Evolutionary conservation across 2,888 invertebrate genomes (phyloP), one percentile per base, ranked within the genome.

Genomic region (Chymomyza procnemis): DNA sequence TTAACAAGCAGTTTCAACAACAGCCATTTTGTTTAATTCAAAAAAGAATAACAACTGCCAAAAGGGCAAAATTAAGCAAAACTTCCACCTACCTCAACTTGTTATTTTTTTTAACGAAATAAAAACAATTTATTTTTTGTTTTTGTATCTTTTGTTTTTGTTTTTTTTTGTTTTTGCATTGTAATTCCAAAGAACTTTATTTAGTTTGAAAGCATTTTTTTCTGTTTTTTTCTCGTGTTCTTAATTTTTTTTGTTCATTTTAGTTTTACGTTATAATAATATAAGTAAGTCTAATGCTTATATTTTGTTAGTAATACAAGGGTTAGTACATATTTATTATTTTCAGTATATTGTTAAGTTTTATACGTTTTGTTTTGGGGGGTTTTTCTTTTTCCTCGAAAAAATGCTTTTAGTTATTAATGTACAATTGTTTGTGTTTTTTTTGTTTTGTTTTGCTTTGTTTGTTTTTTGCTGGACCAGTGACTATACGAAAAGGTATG

Each of bases 121-220:
- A 6, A 54, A 54, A 54, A 48, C 54, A 65, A 52, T 30, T 12
- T 2, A 21, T 50, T 14, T n/a, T 6, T 65, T 59, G 26, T 71
- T 69, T 66, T 69, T 65, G 73, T 73, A 70, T 61, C n/a, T 30
- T 58, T 64, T 41, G 34, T 41, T 62, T 21, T 71, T n/a, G n/a
- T n/a, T n/a, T n/a, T n/a, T n/a, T n/a, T n/a, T n/a, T n/a, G n/a
- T n/a, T n/a, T 73, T 88, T 86, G 84, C 86, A 78, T 86, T 88
- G 82, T 81, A 87, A 86, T 88, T 87, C 87, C 88, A 89, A 89
- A 87, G 88, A 89, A 89, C 89, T 88, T 89, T 88, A 89, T 88
- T 89, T 89, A 88, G 81, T 80, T 87, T 89, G 85, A 88, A 88
- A 88, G 89, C 89, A 87, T 82, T 85, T 85, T 68, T 79, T 69